A percentile compares a stretch with the other conserved stretches of the same genome.
Evolutionary conservation across 2,113 vertebrate species (phyloP).

Genomic region (Clupea harengus): DNA sequence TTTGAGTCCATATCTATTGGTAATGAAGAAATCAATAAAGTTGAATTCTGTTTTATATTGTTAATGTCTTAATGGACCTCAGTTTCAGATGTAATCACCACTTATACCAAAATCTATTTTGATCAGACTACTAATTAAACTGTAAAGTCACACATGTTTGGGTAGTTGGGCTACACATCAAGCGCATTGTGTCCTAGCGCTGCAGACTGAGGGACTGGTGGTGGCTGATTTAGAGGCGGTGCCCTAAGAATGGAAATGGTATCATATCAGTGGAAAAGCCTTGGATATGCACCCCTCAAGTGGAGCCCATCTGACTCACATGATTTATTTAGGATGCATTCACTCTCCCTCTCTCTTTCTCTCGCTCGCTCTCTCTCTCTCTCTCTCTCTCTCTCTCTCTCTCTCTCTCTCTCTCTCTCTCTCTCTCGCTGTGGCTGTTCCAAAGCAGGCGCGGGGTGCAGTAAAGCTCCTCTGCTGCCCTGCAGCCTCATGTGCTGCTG

Average conservation of each 20-base stretch:
- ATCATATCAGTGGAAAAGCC: not conserved
- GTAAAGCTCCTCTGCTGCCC: not conserved
- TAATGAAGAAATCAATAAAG: too few species aligned
- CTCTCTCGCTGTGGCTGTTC: not conserved
- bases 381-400: conserved; percentile 23
- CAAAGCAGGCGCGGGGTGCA: not conserved
- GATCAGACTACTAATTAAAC: too few species aligned
- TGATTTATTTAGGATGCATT: not conserved
- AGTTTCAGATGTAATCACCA: too few species aligned
- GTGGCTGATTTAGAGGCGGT: not conserved
- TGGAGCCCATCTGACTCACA: not conserved
- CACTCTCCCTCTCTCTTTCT: conserved; percentile 38
- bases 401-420: not conserved
- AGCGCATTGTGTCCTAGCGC: not conserved
- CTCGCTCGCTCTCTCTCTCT: conserved; percentile 28
- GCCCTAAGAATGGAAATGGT: not conserved
- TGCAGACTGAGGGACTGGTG: not conserved
- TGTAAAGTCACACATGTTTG: too few species aligned
- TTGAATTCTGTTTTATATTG: too few species aligned
- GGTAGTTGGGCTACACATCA: not conserved
- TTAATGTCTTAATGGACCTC: too few species aligned
- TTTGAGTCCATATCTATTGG: too few species aligned
- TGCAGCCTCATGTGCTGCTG: not conserved
- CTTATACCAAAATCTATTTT: too few species aligned
- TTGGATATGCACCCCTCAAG: not conserved